phyloP scores from a whole-genome alignment of 2,888 invertebrate species.

The Lasioglossum oenotherae region DNA sequence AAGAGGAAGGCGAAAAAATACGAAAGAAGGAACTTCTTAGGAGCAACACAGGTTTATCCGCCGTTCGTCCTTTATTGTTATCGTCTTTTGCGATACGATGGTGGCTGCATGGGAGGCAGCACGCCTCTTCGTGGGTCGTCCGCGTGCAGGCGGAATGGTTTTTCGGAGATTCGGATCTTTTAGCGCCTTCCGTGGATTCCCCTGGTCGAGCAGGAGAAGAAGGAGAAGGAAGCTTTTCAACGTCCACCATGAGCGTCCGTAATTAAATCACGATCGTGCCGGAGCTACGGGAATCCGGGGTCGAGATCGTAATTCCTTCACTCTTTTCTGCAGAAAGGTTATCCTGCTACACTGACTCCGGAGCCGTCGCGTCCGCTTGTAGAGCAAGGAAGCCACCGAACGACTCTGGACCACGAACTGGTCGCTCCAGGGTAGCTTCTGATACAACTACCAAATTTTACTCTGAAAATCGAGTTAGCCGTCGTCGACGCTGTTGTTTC shows the following conservation, averaged over 20 bases:
- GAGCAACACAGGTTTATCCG: conserved; percentile 29
- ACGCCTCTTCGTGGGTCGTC: not conserved
- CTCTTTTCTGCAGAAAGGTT: conserved; percentile 32
- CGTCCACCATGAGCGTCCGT: conserved; percentile 46
- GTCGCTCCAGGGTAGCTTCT: conserved; percentile 1
- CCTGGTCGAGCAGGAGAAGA: not conserved
- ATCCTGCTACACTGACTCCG: conserved; percentile 22
- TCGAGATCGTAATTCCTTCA: conserved; percentile 54
- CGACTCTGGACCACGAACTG: not conserved
- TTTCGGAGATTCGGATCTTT: conserved; percentile 57
- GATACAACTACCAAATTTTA: conserved; percentile 25
- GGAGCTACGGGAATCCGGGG: conserved; percentile 47
- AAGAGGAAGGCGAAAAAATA: not conserved
- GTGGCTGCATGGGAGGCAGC: not conserved
- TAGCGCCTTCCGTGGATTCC: not conserved
- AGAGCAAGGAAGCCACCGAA: conserved; percentile 12
- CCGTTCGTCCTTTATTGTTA: conserved; percentile 10
- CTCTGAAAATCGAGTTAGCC: conserved; percentile 23
- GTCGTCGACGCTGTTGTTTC: conserved; percentile 2
- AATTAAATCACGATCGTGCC: conserved; percentile 65
- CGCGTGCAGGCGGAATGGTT: conserved; percentile 32
- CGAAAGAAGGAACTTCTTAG: conserved; percentile 12
- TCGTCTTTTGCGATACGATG: conserved; percentile 16
- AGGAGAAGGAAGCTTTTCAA: conserved; percentile 30
- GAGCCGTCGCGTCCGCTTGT: not conserved